Evolutionary conservation across 2,888 invertebrate genomes (phyloP), one percentile per base, ranked within the genome.

Genomic region (Calliscelio sp.): DNA sequence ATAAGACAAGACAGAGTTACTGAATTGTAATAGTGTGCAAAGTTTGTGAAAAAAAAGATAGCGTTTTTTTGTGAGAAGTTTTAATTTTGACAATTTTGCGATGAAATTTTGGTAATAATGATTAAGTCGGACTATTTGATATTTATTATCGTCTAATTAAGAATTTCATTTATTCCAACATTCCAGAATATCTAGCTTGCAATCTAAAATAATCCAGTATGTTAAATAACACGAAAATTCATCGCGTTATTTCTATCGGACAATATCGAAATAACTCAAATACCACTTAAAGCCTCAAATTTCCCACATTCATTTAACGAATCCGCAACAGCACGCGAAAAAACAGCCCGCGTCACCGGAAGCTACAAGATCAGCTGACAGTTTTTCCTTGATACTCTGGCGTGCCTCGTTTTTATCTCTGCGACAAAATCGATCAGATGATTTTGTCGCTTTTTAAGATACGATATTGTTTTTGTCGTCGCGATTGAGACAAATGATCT

Each of bases 401-500:
- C 22, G 22, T n/a, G 1, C 7, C 44, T 16, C 32, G 24, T 61
- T 57, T 77, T 55, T 70, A 24, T 5, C 38, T 46, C 7, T 32
- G 20, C 38, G 4, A 32, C 18, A 22, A 61, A 74, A 74, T 81
- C 81, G 74, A 81, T 74, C 68, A 61, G 65, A 41, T 38, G 53
- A 63, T n/a, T n/a, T n/a, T n/a, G n/a, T n/a, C 49, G 16, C 20
- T 80, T 73, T 80, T 68, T 68, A 68, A 59, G 80, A 73, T 25
- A 16, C 24, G 74, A 74, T 74, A 59, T 81, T 68, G 66, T 81
- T 81, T 80, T 81, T 81, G 65, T 66, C 38, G 6, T 6, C 10
- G 7, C 49, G 65, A 79, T 79, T 79, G 79, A 71, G 55, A 79
- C 63, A 79, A 79, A 71, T 73, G 79, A 65, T 38, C 55, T 65